Base-by-base conservation (phyloP, 2,888 invertebrate species). In the Ennomos quercinarius region DNA sequence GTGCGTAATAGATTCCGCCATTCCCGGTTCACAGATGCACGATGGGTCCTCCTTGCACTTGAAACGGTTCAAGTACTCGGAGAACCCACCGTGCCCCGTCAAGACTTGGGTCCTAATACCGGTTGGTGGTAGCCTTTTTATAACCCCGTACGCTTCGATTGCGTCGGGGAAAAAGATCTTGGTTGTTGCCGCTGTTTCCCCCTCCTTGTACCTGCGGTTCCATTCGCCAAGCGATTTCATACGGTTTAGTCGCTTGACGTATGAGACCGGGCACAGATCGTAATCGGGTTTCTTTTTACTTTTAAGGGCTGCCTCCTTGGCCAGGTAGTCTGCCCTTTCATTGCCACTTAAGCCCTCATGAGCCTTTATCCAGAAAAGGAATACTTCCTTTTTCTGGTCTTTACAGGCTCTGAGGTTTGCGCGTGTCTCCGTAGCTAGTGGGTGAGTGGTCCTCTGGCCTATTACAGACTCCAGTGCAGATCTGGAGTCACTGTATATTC, bases 401-500 rank as follows among this genome's bases (percentile, higher is more conserved):
- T 8, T 35, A 2, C 13, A n/a, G 3, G 8, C 10, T 13, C 3
- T 10, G 1, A 44, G n/a, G n/a, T 51, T 43, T 9, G 37, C n/a
- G 2, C 47, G 10, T 3, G 34, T 11, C n/a, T 41, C 41, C 2
- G 36, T 12, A 1, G 42, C 50, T 12, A 46, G 36, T 12, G 41
- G 46, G 13, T 45, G 46, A 8, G 35, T n/a, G 12, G 53, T 40
- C 10, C 9, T 35, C 0, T 5, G n/a, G 39, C 35, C 45, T 11
- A 9, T 40, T 0, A 45, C n/a, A 3, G 53, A 8, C 8, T 54
- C 13, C 9, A 54, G 41, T 0, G 53, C 35, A 0, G 53, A 34
- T n/a, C 53, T 9, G 0, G 53, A 54, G 36, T 54, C 53, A 9
- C 53, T 46, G 27, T 41, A 46, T 0, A 54, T 41, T 5, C 40